These are phyloP conservation scores for Lucilia cuprina DNA, from an alignment of 1,140 invertebrate genomes.

Conservation along the genomic window DNA sequence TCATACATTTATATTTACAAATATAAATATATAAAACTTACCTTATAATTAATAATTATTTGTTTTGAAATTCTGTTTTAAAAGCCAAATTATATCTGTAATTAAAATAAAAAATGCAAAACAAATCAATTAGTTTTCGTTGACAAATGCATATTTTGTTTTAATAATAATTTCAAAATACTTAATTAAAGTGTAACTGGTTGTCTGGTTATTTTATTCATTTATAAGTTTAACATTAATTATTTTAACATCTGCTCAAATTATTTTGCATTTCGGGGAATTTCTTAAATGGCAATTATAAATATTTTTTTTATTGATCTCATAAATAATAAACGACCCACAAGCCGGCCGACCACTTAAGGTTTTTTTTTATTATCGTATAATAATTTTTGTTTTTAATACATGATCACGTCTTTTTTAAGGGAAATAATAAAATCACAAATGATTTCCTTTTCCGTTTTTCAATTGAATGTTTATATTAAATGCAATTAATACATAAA, in stretches of 20 bases:
- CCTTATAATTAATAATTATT: conserved; percentile 29
- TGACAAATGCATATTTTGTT: background rate
- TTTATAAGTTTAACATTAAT: background rate
- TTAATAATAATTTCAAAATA: background rate
- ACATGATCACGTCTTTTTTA: background rate
- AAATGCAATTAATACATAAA: too few relatives aligned
- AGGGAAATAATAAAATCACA: too few relatives aligned
- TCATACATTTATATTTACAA: too few relatives aligned
- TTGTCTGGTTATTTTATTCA: background rate
- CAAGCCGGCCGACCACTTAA: background rate
- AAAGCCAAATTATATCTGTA: conserved; percentile 16
- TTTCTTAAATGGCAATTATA: background rate
- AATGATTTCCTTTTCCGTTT: background rate
- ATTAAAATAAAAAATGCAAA: background rate
- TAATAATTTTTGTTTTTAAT: background rate
- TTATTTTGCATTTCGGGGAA: background rate
- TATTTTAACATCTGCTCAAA: background rate
- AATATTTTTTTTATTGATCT: background rate
- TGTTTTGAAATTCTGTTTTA: background rate
- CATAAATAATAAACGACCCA: background rate
- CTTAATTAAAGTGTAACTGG: background rate
- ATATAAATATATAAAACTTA: background rate
- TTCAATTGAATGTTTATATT: too few relatives aligned
- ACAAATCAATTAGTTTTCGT: background rate
- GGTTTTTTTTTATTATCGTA: too few relatives aligned